Percentiles rank a stretch among this genome's conserved stretches.
These are phyloP conservation scores for Acleris holmiana DNA, from an alignment of 2,888 invertebrate genomes.

Conservation along the genomic window DNA sequence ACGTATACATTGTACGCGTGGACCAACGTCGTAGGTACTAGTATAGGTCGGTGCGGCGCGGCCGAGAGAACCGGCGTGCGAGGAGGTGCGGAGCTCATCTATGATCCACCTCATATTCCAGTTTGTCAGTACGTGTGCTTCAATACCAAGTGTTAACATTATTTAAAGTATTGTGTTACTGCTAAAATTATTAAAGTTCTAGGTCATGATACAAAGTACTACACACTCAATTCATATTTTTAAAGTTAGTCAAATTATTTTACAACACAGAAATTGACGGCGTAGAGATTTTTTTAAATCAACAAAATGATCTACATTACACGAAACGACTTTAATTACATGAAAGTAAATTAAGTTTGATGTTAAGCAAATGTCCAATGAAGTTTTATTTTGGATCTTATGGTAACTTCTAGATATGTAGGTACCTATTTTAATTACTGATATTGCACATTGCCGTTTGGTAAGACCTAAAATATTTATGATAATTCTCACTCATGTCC, in stretches of 20 bases:
- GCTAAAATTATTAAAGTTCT: slow-evolving; percentile 46
- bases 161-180: slow-evolving; percentile 27
- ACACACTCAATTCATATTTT: slow-evolving; percentile 66
- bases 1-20: too few relatives aligned
- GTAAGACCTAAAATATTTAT: slow-evolving; percentile 38
- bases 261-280: slow-evolving; percentile 82
- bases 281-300: slow-evolving; percentile 78
- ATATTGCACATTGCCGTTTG: neutral
- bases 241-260: slow-evolving; percentile 67
- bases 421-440: neutral
- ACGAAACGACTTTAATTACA: slow-evolving; percentile 60
- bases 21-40: too few relatives aligned
- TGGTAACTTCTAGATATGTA: slow-evolving; percentile 7
- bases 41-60: too few relatives aligned
- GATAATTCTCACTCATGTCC: slow-evolving; percentile 84
- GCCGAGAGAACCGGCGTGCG: too few relatives aligned
- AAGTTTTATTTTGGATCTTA: neutral
- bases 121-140: slow-evolving; percentile 13
- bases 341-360: slow-evolving; percentile 38
- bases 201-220: slow-evolving; percentile 57
- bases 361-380: slow-evolving; percentile 1
- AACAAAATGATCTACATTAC: slow-evolving; percentile 65
- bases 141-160: slow-evolving; percentile 5
- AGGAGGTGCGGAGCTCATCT: neutral
- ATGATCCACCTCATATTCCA: neutral